phyloP scores from a whole-genome alignment of 2,797 vertebrate species.

The Artibeus lituratus region DNA sequence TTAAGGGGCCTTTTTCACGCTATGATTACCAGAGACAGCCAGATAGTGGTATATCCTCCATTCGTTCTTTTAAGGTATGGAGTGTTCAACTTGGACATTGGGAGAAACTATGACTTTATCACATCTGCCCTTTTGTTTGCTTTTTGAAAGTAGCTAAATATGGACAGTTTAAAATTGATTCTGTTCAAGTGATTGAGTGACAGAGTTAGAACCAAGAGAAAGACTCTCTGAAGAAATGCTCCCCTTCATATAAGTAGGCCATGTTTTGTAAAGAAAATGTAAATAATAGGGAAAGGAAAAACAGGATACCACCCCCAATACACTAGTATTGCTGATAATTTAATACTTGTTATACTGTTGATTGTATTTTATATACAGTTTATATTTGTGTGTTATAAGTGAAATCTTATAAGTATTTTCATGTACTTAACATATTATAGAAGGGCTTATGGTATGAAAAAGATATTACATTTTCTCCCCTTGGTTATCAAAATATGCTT shows the following conservation, averaged over 20 bases:
- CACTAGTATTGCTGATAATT: background rate
- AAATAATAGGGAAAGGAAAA: background rate
- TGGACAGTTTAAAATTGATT: background rate
- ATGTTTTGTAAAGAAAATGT: background rate
- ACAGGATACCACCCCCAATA: background rate
- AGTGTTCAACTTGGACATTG: background rate
- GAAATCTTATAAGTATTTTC: background rate
- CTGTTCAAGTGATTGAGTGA: background rate
- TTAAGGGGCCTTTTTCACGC: slow-evolving; percentile 97
- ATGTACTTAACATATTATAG: background rate
- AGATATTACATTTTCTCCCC: background rate
- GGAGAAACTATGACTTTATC: background rate
- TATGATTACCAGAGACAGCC: slow-evolving; percentile 99
- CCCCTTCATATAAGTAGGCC: background rate
- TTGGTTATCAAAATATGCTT: background rate
- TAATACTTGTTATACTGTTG: background rate
- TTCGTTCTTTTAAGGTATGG: slow-evolving; percentile 97
- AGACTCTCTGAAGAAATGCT: background rate
- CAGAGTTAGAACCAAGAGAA: background rate
- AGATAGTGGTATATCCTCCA: slow-evolving; percentile 98
- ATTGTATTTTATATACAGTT: background rate
- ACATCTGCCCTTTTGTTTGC: background rate
- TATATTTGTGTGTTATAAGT: background rate
- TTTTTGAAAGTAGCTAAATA: background rate
- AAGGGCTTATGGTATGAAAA: background rate